Evolutionary conservation across 2,113 vertebrate species (phyloP).

Genomic region (Daboia siamensis): DNA sequence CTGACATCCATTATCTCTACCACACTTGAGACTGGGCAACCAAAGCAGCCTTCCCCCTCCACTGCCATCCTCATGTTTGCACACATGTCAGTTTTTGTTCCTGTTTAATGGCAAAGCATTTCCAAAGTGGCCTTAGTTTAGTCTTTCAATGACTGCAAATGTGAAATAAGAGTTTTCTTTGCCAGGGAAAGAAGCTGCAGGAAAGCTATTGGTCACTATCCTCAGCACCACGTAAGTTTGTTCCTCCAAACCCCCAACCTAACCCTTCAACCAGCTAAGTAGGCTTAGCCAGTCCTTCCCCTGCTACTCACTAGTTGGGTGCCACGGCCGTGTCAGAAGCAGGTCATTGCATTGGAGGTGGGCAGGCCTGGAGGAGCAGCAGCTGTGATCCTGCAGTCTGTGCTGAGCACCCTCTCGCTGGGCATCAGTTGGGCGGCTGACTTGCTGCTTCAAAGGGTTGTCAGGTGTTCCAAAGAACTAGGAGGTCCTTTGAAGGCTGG

Average conservation of each 20-base stretch:
- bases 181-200: background rate
- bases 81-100: background rate
- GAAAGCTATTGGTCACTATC: background rate
- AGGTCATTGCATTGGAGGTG: background rate
- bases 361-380: background rate
- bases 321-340: background rate
- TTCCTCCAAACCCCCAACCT: background rate
- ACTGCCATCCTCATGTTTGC: background rate
- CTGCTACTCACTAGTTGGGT: conserved; percentile 47
- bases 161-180: background rate
- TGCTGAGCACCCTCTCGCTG: background rate
- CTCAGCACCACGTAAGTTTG: background rate
- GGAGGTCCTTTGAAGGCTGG: background rate
- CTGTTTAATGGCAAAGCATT: background rate
- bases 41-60: background rate
- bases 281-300: background rate
- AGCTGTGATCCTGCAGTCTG: too few species aligned
- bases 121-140: background rate
- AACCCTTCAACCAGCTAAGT: too few species aligned
- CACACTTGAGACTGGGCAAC: background rate
- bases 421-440: background rate
- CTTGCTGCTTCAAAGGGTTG: background rate
- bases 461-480: background rate
- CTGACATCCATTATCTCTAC: background rate
- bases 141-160: background rate